Conservation (phyloP, 2,113 vertebrate genomes). For the Turnix velox region DNA sequence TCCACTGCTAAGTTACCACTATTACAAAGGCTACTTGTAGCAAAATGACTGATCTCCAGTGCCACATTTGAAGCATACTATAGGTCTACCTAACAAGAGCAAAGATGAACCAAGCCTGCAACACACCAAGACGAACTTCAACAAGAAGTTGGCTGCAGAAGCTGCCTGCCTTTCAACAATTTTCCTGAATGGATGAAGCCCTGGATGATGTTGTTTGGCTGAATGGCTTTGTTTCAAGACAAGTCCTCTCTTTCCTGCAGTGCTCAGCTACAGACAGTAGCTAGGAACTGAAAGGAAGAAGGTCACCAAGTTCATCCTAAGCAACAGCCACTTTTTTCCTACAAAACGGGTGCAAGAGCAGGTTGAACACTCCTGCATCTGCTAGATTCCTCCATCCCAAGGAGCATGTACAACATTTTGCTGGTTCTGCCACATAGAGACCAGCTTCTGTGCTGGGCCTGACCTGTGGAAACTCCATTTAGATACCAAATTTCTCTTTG, state of each 20-base stretch:
- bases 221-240: background rate
- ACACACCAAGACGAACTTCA: background rate
- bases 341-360: background rate
- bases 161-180: background rate
- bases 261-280: background rate
- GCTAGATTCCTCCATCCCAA: background rate
- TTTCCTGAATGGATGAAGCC: background rate
- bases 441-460: background rate
- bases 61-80: background rate
- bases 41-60: background rate
- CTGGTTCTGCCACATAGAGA: background rate
- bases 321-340: background rate
- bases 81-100: background rate
- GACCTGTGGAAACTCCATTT: background rate
- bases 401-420: background rate
- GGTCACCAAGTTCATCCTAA: background rate
- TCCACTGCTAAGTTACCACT: background rate
- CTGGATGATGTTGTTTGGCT: background rate
- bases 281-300: background rate
- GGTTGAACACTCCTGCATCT: background rate
- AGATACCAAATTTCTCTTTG: background rate
- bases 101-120: background rate
- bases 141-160: background rate
- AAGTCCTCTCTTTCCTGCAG: background rate
- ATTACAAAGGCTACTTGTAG: background rate